Percentiles rank a stretch among this genome's conserved stretches.
Evolutionary conservation across 2,797 vertebrate species (phyloP).

Genomic region (Gymnopithys bicolor): DNA sequence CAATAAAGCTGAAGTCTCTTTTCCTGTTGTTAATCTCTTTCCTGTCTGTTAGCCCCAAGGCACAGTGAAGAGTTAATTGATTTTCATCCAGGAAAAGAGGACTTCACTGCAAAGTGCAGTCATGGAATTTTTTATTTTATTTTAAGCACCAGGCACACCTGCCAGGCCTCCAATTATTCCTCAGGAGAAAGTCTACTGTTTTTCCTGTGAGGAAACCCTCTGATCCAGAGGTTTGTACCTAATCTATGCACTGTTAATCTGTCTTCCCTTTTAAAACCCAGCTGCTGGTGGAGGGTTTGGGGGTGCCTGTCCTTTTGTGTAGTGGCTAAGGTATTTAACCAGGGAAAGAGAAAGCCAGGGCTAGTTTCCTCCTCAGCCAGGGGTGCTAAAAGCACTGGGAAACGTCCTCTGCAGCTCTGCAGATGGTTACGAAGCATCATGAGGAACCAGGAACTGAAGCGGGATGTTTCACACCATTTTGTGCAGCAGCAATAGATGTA

Average conservation of each 20-base stretch:
- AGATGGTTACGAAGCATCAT: background rate
- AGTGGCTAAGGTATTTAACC: background rate
- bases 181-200: slow-evolving; percentile 70
- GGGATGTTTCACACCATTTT: background rate
- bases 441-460: background rate
- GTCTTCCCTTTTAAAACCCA: slow-evolving; percentile 25
- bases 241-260: slow-evolving; percentile 41
- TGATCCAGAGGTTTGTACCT: slow-evolving; percentile 57
- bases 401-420: background rate
- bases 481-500: background rate
- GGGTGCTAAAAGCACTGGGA: background rate
- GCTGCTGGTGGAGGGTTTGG: background rate
- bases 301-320: background rate
- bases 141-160: slow-evolving; percentile 70
- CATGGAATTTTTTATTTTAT: slow-evolving; percentile 71
- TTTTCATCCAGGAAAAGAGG: slow-evolving; percentile 71
- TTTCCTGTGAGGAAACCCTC: slow-evolving; percentile 70
- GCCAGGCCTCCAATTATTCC: slow-evolving; percentile 69
- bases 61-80: slow-evolving; percentile 73
- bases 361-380: background rate
- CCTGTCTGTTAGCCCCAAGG: slow-evolving; percentile 71
- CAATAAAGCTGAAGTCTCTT: slow-evolving; percentile 64
- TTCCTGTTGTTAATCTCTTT: slow-evolving; percentile 73
- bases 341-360: background rate
- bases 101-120: slow-evolving; percentile 64